Percentiles rank a stretch among this genome's conserved stretches.
phyloP scores from a whole-genome alignment of 64 coral and sea anemone genomes.

The Pocillopora damicornis region DNA sequence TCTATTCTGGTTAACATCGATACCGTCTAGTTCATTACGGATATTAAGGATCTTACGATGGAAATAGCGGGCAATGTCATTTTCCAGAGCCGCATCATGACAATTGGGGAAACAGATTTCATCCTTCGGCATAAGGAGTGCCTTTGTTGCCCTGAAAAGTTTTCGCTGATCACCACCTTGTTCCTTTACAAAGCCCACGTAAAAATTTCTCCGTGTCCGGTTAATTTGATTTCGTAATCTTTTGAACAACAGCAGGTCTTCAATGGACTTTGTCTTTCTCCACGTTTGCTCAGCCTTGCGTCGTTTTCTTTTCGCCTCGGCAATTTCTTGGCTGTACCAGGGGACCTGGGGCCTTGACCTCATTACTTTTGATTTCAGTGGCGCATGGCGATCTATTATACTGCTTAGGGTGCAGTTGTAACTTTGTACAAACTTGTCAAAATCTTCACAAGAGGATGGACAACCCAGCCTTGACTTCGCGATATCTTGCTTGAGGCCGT shows the following conservation, averaged over 20 bases:
- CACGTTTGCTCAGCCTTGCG: conserved; percentile 39
- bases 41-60: conserved; percentile 14
- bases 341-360: conserved; percentile 20
- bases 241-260: conserved; percentile 22
- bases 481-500: no score
- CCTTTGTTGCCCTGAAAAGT: not conserved
- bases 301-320: conserved; percentile 22
- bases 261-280: not conserved
- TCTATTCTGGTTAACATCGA: not conserved
- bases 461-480: no score
- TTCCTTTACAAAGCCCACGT: not conserved
- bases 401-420: no score
- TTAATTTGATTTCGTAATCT: not conserved
- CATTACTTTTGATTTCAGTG: no score
- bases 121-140: not conserved
- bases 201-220: not conserved
- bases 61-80: conserved; percentile 8
- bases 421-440: no score
- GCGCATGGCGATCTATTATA: no score
- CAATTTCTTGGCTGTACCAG: conserved; percentile 35
- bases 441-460: no score
- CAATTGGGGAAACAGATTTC: not conserved
- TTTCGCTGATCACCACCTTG: no score
- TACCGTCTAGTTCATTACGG: conserved; percentile 32
- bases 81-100: not conserved